Evolutionary conservation across 1,140 invertebrate species (phyloP).

Genomic region (Adelges cooleyi): DNA sequence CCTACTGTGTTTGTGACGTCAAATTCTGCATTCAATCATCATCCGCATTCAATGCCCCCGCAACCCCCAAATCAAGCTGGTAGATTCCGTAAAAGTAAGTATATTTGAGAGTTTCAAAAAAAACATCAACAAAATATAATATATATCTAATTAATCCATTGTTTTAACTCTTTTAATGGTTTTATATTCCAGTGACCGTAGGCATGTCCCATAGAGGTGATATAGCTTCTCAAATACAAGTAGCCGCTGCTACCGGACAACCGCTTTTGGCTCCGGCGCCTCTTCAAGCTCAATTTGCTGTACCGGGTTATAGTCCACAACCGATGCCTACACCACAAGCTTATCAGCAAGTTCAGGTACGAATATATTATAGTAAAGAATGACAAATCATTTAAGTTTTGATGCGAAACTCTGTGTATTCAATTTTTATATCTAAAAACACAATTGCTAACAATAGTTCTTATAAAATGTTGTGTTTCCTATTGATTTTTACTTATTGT

Average conservation of each 20-base stretch:
- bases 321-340: slow-evolving; percentile 40
- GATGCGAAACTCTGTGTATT: neutral
- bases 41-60: slow-evolving; percentile 21
- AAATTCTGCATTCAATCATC: slow-evolving; percentile 25
- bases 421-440: neutral
- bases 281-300: slow-evolving; percentile 37
- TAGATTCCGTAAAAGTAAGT: slow-evolving; percentile 23
- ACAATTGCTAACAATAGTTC: neutral
- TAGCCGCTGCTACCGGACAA: slow-evolving; percentile 64
- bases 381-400: neutral
- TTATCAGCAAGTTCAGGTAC: slow-evolving; percentile 33
- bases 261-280: slow-evolving; percentile 64
- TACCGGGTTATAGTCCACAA: slow-evolving; percentile 43
- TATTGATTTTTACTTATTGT: too few relatives aligned
- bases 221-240: slow-evolving; percentile 55
- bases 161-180: neutral
- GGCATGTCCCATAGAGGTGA: slow-evolving; percentile 48
- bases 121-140: too few relatives aligned
- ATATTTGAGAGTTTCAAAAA: too few relatives aligned
- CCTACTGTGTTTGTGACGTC: slow-evolving; percentile 25
- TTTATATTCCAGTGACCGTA: slow-evolving; percentile 45
- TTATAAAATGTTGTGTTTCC: too few relatives aligned
- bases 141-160: neutral
- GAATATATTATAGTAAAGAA: neutral
- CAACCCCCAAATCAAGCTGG: slow-evolving; percentile 23